A percentile compares a stretch with the other conserved stretches of the same genome.
These are phyloP conservation scores for Heterohyrax brucei DNA, from an alignment of 2,797 vertebrate genomes.

Conservation along the genomic window DNA sequence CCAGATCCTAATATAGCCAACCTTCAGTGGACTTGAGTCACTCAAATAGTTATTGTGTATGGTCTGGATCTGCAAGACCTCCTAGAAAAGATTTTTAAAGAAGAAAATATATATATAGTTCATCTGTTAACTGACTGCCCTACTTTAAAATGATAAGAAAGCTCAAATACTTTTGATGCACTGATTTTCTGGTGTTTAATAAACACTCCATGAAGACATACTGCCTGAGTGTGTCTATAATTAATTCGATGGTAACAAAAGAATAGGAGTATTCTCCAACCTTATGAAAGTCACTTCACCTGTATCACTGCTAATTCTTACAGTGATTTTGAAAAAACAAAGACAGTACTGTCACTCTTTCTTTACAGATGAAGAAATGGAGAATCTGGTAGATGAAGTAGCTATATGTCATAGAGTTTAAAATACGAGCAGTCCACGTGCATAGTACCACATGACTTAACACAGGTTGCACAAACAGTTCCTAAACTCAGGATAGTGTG, in stretches of 20 bases:
- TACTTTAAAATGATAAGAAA: not conserved
- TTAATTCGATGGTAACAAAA: not conserved
- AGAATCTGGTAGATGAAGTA: not conserved
- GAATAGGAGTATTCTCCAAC: not conserved
- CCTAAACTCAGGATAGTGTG: not conserved
- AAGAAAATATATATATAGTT: conserved; percentile 14
- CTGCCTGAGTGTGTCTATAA: not conserved
- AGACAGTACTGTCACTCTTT: not conserved
- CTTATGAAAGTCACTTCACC: not conserved
- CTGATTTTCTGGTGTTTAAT: not conserved
- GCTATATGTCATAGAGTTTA: not conserved
- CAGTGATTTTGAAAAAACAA: not conserved
- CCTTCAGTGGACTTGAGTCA: conserved; percentile 74
- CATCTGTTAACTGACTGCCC: not conserved
- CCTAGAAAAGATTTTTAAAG: conserved; percentile 66
- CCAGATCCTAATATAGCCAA: conserved; percentile 83
- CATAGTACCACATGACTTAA: accelerated
- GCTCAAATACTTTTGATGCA: not conserved
- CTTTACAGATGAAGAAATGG: not conserved
- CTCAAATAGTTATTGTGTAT: conserved; percentile 76
- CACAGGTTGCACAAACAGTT: not conserved
- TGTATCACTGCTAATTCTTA: conserved; percentile 8
- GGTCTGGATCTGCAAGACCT: conserved; percentile 64
- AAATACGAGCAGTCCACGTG: not conserved
- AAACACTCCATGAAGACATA: not conserved